Base-by-base conservation (phyloP, 2,888 invertebrate genomes). In the Scaptodrosophila latifasciaeformis region DNA sequence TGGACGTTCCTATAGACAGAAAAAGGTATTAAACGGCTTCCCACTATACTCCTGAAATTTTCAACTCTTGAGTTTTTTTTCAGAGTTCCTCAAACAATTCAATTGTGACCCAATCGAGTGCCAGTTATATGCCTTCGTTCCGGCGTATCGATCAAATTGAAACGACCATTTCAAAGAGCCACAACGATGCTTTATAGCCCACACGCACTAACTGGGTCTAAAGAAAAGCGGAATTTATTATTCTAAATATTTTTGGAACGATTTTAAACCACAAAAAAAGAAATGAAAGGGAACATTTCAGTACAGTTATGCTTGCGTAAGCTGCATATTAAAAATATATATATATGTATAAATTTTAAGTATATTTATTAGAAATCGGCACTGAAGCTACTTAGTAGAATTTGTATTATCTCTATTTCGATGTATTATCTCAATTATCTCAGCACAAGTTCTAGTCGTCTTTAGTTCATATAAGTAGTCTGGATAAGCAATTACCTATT, bases 71-170 rank as follows among this genome's bases (percentile, higher is more conserved):
- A 21, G 2, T 4, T 10, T 52, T 19, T 2, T 54, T 70, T 21
- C 61, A 86, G 86, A 86, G 85, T 57, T 81, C 84, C 37, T 86
- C 86, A n/a, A 86, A 85, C 63, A 84, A 84, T 53, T 85, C 86
- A 21, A 85, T 86, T 54, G 82, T 82, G 10, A 84, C 82, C 4
- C 83, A 85, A 55, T 70, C 82, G 54, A 84, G 82, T 62, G 83
- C 77, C 55, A 83, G 82, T 2, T 85, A 83, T 55, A 70, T 85
- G 62, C 82, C 85, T 47, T 85, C 84, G 27, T 86, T 86, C 54
- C 75, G 85, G 37, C 81, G 84, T 43, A 84, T 85, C 65, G 86
- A 86, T 58, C 85, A 84, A 61, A 82, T 80, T 52, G 85, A 85
- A 48, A 82, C 83, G 17, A 79, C 76, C 42, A 75, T 83, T 54